phyloP scores from a whole-genome alignment of 1,140 invertebrate species.

The Drosophila sucinea region DNA sequence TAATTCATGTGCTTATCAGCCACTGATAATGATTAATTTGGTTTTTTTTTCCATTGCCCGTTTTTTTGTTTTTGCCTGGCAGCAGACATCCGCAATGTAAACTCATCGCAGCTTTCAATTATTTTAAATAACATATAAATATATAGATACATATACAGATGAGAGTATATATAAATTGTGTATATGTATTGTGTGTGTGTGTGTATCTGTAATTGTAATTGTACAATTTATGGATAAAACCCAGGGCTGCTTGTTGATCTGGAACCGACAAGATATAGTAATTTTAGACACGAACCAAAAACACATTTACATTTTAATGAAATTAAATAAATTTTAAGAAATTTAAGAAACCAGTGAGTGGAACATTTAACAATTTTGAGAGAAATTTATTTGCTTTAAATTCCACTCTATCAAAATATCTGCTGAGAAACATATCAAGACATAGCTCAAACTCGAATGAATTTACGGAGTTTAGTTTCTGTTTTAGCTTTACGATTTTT shows the following conservation, averaged over 20 bases:
- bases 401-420: no score
- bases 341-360: not conserved
- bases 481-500: no score
- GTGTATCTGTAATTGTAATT: slow-evolving; percentile 9
- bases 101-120: slow-evolving; percentile 20
- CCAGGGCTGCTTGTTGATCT: slow-evolving; percentile 11
- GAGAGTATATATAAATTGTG: not conserved
- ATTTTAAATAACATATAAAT: slow-evolving; percentile 9
- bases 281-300: not conserved
- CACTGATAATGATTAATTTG: slow-evolving; percentile 78
- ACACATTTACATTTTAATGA: not conserved
- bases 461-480: no score
- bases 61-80: slow-evolving; percentile 1
- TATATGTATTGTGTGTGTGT: not conserved
- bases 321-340: not conserved
- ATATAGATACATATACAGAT: not conserved
- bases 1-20: slow-evolving; percentile 74
- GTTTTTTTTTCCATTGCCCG: slow-evolving; percentile 17
- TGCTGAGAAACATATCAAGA: no score
- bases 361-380: not conserved
- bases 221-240: slow-evolving; percentile 11
- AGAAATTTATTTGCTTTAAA: not conserved
- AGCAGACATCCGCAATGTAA: slow-evolving; percentile 8
- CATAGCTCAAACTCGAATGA: no score
- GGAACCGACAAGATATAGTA: slow-evolving; percentile 3